Evolutionary conservation across 1,140 invertebrate species (phyloP).

Genomic region (Eriocheir sinensis): DNA sequence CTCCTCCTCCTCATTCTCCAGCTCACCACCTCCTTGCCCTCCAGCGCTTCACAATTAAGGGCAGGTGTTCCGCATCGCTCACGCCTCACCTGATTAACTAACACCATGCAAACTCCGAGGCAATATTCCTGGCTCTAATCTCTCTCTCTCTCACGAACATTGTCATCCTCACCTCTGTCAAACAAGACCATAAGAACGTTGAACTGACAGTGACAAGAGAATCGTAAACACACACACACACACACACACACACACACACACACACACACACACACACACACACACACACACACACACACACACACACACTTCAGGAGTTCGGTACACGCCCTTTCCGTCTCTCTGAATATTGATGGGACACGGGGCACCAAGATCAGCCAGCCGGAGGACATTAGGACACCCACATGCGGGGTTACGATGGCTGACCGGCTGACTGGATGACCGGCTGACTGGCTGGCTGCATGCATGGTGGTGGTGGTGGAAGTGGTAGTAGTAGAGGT

Average conservation of each 20-base stretch:
- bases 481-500: background rate
- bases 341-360: background rate
- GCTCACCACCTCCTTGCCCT: too few species aligned
- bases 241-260: too few species aligned
- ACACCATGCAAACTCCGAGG: background rate
- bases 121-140: background rate
- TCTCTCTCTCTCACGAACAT: background rate
- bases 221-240: background rate
- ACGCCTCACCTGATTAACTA: conserved; percentile 3
- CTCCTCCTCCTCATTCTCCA: background rate
- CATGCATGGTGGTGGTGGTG: background rate
- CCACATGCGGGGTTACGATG: background rate
- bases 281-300: background rate
- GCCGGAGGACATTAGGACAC: background rate
- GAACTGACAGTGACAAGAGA: background rate
- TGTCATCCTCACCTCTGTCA: background rate
- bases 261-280: background rate
- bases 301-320: background rate
- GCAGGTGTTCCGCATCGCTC: background rate
- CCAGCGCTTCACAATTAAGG: background rate
- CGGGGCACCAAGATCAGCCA: background rate
- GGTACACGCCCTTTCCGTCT: conserved; percentile 2
- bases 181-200: background rate
- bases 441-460: too few species aligned
- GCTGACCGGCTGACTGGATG: background rate